Percentiles rank a stretch among this genome's conserved stretches.
These are phyloP conservation scores for Capitella teleta DNA, from an alignment of 1,140 invertebrate genomes.

Conservation along the genomic window DNA sequence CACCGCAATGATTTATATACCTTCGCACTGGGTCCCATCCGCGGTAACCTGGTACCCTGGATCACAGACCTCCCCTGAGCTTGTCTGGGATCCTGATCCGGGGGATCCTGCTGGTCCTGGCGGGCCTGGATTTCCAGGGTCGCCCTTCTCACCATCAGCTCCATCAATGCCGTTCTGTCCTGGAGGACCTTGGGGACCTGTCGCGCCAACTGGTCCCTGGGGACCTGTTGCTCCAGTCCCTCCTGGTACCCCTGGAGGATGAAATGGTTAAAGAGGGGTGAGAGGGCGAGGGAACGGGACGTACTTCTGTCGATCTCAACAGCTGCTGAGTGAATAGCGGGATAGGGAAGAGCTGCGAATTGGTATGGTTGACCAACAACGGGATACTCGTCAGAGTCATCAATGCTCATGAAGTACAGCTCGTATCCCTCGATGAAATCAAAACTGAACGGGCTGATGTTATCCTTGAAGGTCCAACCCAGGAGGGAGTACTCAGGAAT, in stretches of 20 bases:
- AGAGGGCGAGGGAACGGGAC: too few species aligned
- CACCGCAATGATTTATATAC: too few species aligned
- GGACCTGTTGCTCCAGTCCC: background rate
- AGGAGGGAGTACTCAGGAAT: background rate
- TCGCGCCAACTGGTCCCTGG: background rate
- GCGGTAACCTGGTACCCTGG: too few species aligned
- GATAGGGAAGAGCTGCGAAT: slow-evolving; percentile 3
- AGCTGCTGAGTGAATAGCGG: slow-evolving; percentile 5
- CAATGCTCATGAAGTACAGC: slow-evolving; percentile 3
- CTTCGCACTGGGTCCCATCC: too few species aligned
- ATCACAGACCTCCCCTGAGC: too few species aligned
- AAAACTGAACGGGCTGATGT: slow-evolving; percentile 8
- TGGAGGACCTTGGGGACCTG: slow-evolving; percentile 1
- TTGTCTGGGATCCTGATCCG: too few species aligned
- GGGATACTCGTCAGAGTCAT: background rate
- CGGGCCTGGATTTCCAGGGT: background rate
- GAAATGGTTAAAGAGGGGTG: too few species aligned
- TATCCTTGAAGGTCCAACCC: slow-evolving; percentile 6
- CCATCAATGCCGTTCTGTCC: slow-evolving; percentile 1
- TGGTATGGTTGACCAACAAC: background rate
- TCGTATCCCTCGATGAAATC: slow-evolving; percentile 7
- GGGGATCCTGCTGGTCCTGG: background rate
- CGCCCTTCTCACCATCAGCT: background rate
- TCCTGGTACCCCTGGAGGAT: too few species aligned
- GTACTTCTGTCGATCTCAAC: slow-evolving; percentile 10